phyloP scores from a whole-genome alignment of 2,113 vertebrate genomes.

The Mobula hypostoma region DNA sequence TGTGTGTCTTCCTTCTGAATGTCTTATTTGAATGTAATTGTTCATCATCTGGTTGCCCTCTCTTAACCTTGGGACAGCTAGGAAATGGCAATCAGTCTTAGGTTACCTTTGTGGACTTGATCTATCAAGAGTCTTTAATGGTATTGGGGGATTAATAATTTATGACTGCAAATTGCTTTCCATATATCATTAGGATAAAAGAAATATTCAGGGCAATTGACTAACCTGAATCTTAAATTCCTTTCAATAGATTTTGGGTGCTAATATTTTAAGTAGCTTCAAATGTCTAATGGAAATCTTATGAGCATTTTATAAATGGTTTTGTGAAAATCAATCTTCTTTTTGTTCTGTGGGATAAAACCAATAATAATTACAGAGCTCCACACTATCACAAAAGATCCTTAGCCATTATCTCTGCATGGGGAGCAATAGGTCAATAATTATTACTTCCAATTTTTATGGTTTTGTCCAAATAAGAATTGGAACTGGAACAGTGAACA shows the following conservation, averaged over 20 bases:
- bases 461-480: background rate
- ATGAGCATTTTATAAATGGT: background rate
- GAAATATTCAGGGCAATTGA: background rate
- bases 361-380: background rate
- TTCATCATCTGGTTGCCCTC: background rate
- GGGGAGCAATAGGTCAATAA: background rate
- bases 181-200: background rate
- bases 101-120: background rate
- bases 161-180: background rate
- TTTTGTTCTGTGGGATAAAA: background rate
- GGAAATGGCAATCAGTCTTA: background rate
- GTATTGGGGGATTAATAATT: background rate
- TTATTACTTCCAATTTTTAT: background rate
- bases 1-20: no score
- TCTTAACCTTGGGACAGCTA: background rate
- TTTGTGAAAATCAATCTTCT: background rate
- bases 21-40: background rate
- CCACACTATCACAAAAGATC: no score
- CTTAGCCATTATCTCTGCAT: background rate
- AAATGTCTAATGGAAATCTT: background rate
- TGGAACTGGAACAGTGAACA: background rate
- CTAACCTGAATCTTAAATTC: background rate
- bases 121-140: background rate
- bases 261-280: background rate
- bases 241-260: background rate